phyloP scores from a whole-genome alignment of 2,113 vertebrate genomes.

The Sakesphorus luctuosus region DNA sequence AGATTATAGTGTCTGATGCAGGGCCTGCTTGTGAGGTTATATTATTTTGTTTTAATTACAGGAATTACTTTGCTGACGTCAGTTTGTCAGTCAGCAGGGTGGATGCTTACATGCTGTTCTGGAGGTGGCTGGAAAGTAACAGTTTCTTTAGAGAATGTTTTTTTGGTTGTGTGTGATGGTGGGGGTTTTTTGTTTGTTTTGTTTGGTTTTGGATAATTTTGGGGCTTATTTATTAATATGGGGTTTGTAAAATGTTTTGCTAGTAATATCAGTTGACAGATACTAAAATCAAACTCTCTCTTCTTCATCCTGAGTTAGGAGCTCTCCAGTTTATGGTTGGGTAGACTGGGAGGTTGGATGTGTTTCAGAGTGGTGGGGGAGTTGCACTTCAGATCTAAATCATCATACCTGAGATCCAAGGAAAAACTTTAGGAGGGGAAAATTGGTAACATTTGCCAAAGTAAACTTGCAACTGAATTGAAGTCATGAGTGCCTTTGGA shows the following conservation, averaged over 20 bases:
- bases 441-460: not conserved
- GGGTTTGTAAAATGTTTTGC: not conserved
- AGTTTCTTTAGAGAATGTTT: not conserved
- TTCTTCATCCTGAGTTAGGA: not conserved
- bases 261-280: not conserved
- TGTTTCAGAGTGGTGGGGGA: not conserved
- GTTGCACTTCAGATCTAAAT: not conserved
- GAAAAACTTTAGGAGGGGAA: rapidly evolving
- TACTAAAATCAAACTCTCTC: not conserved
- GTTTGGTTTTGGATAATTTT: not conserved
- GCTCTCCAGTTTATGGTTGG: not conserved
- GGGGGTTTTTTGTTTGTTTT: not conserved
- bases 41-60: constrained; percentile 6
- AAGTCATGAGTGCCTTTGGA: not conserved
- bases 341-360: not conserved
- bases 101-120: not conserved
- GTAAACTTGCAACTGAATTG: not conserved
- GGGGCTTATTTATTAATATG: not conserved
- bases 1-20: not conserved
- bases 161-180: not conserved
- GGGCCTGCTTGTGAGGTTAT: not conserved
- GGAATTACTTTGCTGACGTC: not conserved
- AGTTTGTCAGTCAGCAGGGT: not conserved
- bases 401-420: not conserved
- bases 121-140: not conserved